Conservation (phyloP, 1,140 invertebrate species). For the Drosophila arawakana region DNA sequence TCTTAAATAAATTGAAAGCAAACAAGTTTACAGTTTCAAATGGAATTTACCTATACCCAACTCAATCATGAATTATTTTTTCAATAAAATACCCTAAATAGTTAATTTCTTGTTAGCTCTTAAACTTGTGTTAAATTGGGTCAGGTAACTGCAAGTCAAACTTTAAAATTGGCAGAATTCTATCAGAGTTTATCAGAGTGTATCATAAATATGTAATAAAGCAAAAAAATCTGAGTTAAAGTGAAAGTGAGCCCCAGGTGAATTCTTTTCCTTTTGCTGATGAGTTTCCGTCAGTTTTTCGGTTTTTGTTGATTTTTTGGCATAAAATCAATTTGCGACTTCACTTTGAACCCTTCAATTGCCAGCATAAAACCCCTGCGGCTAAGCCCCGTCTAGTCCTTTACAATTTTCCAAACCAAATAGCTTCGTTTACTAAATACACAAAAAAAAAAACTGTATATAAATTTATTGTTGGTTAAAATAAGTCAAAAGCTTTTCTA, state of each 20-base stretch:
- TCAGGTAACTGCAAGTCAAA: neutral
- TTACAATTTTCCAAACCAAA: slow-evolving; percentile 7
- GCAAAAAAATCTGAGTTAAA: slow-evolving; percentile 17
- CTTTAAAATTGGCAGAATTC: neutral
- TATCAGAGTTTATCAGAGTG: too few relatives aligned
- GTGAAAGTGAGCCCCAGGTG: slow-evolving; percentile 52
- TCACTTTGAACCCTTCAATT: slow-evolving; percentile 57
- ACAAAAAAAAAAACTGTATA: slow-evolving; percentile 10
- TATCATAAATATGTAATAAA: slow-evolving; percentile 25
- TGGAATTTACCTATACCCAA: slow-evolving; percentile 1
- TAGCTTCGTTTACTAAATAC: slow-evolving; percentile 62
- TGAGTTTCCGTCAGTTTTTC: slow-evolving; percentile 44
- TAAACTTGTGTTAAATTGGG: too few relatives aligned
- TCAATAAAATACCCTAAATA: too few relatives aligned
- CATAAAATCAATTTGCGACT: slow-evolving; percentile 54
- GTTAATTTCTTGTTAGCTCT: too few relatives aligned
- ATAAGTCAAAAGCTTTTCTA: slow-evolving; percentile 43
- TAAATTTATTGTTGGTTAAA: neutral
- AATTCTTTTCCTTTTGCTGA: slow-evolving; percentile 39
- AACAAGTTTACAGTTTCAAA: slow-evolving; percentile 4
- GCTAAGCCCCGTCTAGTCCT: slow-evolving; percentile 39
- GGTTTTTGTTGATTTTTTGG: slow-evolving; percentile 1
- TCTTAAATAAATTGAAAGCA: slow-evolving; percentile 26
- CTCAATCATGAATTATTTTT: neutral
- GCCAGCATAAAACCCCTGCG: slow-evolving; percentile 19